These are phyloP conservation scores for Drosophila merina DNA, from an alignment of 2,888 invertebrate species.

Conservation along the genomic window DNA sequence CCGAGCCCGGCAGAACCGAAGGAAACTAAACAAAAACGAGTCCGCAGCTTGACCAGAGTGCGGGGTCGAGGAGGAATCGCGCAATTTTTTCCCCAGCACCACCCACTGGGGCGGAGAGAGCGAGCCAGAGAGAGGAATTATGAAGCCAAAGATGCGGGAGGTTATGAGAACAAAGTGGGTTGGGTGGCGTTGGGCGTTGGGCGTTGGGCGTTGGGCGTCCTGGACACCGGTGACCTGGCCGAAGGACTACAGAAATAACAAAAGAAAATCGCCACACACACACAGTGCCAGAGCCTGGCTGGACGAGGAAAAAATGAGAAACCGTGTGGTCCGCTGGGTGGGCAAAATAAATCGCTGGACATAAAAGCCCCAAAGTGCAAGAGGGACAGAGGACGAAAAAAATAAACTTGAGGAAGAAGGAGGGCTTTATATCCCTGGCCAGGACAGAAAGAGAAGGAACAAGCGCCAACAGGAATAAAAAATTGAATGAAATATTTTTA, in stretches of 20 bases:
- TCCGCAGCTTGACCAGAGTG: conserved; percentile 59
- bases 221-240: conserved; percentile 63
- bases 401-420: neutral
- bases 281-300: conserved; percentile 26
- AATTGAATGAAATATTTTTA: conserved; percentile 81
- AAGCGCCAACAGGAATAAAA: conserved; percentile 67
- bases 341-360: conserved; percentile 75
- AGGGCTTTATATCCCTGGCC: conserved; percentile 3
- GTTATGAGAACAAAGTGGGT: conserved; percentile 30
- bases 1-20: conserved; percentile 9
- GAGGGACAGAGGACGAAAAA: conserved; percentile 50
- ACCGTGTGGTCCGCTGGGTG: conserved; percentile 68
- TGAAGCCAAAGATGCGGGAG: conserved; percentile 62
- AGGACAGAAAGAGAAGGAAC: conserved; percentile 44
- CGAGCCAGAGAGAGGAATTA: conserved; percentile 59
- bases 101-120: conserved; percentile 19
- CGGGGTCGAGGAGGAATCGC: conserved; percentile 46
- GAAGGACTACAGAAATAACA: conserved; percentile 37
- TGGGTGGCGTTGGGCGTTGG: conserved; percentile 2
- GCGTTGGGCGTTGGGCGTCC: conserved; percentile 3
- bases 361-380: conserved; percentile 60
- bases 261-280: conserved; percentile 35
- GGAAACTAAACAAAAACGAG: conserved; percentile 26
- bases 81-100: conserved; percentile 23
- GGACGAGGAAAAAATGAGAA: conserved; percentile 68